phyloP scores from a whole-genome alignment of 1,140 invertebrate genomes.

The Hydropsyche tenuis region DNA sequence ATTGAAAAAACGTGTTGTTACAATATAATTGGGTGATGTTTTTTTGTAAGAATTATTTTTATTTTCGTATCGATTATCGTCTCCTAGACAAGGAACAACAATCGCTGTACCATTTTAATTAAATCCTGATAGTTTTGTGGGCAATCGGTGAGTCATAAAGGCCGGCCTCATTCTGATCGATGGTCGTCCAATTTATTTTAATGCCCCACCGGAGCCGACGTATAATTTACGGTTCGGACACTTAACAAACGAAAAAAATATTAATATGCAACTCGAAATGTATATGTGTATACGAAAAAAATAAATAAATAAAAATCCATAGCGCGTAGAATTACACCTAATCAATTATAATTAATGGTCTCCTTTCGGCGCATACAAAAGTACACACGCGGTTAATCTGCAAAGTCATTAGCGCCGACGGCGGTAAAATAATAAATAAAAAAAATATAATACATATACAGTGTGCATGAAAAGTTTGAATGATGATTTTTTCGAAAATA shows the following conservation, averaged over 20 bases:
- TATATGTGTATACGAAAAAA: conserved; percentile 19
- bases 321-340: conserved; percentile 42
- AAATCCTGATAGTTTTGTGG: no score
- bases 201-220: conserved; percentile 17
- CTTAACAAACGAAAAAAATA: neutral
- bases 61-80: no score
- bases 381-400: conserved; percentile 37
- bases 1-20: no score
- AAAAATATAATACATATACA: neutral
- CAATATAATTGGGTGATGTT: no score
- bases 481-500: no score
- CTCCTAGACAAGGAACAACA: no score
- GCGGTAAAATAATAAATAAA: neutral
- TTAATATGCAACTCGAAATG: conserved; percentile 33
- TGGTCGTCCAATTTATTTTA: conserved; percentile 15
- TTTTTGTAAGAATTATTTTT: no score
- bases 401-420: conserved; percentile 36
- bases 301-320: conserved; percentile 12
- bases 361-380: conserved; percentile 45
- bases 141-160: neutral
- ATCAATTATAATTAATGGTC: conserved; percentile 47
- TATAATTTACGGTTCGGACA: conserved; percentile 7
- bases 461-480: neutral
- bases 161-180: conserved; percentile 9
- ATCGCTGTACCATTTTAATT: no score